Evolutionary conservation across 2,113 vertebrate species (phyloP), one percentile per base, ranked within the genome.

Genomic region (Chamaetylas fuelleborni): DNA sequence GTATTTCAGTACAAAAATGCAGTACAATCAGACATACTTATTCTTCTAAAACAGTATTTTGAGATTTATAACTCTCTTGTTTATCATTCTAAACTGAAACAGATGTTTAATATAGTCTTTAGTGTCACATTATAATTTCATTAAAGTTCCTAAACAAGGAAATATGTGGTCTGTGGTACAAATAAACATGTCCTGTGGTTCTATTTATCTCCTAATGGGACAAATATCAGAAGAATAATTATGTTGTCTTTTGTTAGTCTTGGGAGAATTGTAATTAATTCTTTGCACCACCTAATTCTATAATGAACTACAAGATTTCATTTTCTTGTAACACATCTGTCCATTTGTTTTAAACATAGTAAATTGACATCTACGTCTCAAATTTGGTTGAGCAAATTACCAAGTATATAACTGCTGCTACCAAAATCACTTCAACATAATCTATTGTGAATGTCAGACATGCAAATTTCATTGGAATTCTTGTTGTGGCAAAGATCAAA

Each of bases 61-160:
- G 36, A 66, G 38, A 43, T 74, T 79, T 66, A 94, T 56, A n/a
- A 81, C 33, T 38, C 34, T 31, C 38, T 67, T 89, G 78, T 94
- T 95, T 96, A 84, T 62, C 38, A 40, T 86, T 78, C 50, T 93
- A 83, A 96, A 74, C 40, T 47, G 80, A 78, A 96, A 92, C 25
- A 43, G 90, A 90, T 73, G 70, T 93, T 92, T 88, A 92, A 90
- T 88, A 43, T 8, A 88, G 67, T 56, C 67, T 88, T 89, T 71
- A 62, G 43, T 67, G 22, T 91, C 48, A 74, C 28, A 57, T 91
- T 92, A 74, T 90, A 19, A 94, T 91, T 94, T 94, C 60, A 74
- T 93, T 93, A 56, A 84, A 64, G 64, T 84, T 92, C 67, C 82
- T 84, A 92, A 96, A 83, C 91, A 95, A 93, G 88, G 88, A 94